Evolutionary conservation across 2,888 invertebrate genomes (phyloP).

Genomic region (Ephialtes manifestator): DNA sequence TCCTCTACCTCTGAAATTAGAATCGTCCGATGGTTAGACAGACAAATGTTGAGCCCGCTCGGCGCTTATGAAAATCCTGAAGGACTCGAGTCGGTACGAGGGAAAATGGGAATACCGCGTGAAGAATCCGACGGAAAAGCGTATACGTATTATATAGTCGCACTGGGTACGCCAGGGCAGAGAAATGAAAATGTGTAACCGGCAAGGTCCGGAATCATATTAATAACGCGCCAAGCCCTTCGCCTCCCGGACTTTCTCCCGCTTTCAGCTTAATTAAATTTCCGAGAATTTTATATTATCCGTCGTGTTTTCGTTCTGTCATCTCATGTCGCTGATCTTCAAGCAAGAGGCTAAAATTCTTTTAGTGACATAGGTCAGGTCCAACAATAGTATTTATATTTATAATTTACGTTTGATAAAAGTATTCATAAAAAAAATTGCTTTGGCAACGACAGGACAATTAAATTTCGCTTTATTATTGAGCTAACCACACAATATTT

Average conservation of each 20-base stretch:
- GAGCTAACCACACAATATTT: constrained; percentile 29
- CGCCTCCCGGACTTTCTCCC: constrained; percentile 28
- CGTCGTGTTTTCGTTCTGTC: constrained; percentile 73
- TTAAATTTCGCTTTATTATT: neutral
- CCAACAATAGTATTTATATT: constrained; percentile 15
- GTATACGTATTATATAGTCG: constrained; percentile 30
- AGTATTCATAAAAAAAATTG: constrained; percentile 31
- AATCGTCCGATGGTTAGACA: constrained; percentile 45
- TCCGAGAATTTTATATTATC: constrained; percentile 80
- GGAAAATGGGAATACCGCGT: constrained; percentile 56
- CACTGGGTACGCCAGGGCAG: constrained; percentile 68
- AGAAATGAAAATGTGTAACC: constrained; percentile 80
- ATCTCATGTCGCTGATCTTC: constrained; percentile 57
- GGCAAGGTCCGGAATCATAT: constrained; percentile 79
- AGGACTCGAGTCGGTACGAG: constrained; percentile 62
- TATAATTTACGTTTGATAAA: constrained; percentile 46
- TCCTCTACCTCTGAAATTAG: constrained; percentile 5
- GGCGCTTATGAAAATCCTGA: constrained; percentile 73
- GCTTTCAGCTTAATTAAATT: constrained; percentile 81
- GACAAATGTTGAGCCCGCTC: constrained; percentile 47
- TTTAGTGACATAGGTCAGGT: constrained; percentile 28
- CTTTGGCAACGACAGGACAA: neutral
- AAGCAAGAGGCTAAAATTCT: constrained; percentile 36
- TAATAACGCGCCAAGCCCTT: constrained; percentile 79
- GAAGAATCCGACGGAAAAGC: constrained; percentile 45